These are phyloP conservation scores for Phymastichus coffea DNA, from an alignment of 1,140 invertebrate genomes.

Conservation along the genomic window DNA sequence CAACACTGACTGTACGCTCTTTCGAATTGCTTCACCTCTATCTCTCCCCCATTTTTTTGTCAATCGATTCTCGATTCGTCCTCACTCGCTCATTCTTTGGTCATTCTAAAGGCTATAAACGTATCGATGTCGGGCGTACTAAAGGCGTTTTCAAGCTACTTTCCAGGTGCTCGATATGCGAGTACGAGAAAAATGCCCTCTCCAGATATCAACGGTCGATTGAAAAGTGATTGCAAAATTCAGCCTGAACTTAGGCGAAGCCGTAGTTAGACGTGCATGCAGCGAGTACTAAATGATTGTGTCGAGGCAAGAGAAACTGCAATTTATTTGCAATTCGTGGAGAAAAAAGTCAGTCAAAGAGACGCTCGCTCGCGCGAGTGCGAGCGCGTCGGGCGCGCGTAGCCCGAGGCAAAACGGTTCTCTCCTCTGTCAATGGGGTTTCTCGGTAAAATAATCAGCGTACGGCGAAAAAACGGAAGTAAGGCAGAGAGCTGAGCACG, in stretches of 20 bases:
- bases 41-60: background rate
- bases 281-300: too few species aligned
- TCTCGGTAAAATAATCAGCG: conserved; percentile 25
- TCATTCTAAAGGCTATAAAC: background rate
- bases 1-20: background rate
- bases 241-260: too few species aligned
- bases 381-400: too few species aligned
- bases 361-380: too few species aligned
- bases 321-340: conserved; percentile 14
- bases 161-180: too few species aligned
- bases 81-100: too few species aligned
- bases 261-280: too few species aligned
- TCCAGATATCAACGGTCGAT: too few species aligned
- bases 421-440: conserved; percentile 5
- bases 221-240: too few species aligned
- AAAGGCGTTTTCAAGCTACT: background rate
- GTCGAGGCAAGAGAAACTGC: background rate
- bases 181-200: too few species aligned
- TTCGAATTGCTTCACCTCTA: background rate
- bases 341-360: conserved; percentile 5
- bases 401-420: background rate
- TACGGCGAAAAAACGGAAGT: conserved; percentile 27
- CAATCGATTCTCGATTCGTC: background rate
- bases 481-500: conserved; percentile 21
- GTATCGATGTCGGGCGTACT: background rate